Evolutionary conservation across 2,888 invertebrate species (phyloP).

Genomic region (Drosophila recens): DNA sequence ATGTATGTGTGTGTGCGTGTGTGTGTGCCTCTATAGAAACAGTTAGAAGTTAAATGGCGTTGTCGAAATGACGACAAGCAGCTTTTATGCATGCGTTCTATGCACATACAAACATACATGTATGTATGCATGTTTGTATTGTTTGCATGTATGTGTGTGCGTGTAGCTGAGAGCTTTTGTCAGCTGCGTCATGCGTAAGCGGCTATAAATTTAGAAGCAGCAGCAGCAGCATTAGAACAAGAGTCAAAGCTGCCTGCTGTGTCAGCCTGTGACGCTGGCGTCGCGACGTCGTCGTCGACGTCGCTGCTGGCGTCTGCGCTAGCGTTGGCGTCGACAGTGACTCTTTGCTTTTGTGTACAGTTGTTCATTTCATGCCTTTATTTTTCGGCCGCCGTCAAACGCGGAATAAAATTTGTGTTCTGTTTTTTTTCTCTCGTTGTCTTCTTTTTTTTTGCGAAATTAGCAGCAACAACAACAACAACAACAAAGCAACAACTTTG

Average conservation of each 20-base stretch:
- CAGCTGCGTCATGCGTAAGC: conserved; percentile 70
- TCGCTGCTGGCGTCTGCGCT: background rate
- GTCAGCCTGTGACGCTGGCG: conserved; percentile 17
- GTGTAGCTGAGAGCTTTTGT: conserved; percentile 51
- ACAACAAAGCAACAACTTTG: conserved; percentile 26
- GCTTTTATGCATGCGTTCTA: conserved; percentile 20
- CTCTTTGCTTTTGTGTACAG: conserved; percentile 70
- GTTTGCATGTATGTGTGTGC: conserved; percentile 15
- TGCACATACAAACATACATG: background rate
- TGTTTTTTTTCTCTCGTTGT: conserved; percentile 10
- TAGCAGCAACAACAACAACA: conserved; percentile 37
- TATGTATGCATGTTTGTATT: background rate
- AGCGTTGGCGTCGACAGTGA: conserved; percentile 39
- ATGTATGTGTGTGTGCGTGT: conserved; percentile 13
- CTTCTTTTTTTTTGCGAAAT: conserved; percentile 55
- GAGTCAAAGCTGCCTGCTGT: conserved; percentile 37
- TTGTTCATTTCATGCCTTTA: conserved; percentile 62
- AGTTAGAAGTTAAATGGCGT: conserved; percentile 67
- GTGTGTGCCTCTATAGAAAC: conserved; percentile 39
- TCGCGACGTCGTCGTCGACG: background rate
- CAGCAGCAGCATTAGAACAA: conserved; percentile 28
- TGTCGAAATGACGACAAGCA: conserved; percentile 57
- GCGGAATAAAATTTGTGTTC: conserved; percentile 59
- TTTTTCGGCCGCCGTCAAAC: conserved; percentile 40
- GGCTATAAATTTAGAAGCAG: conserved; percentile 58